phyloP scores from a whole-genome alignment of 1,140 invertebrate species.

The Drosophila parabipectinata region DNA sequence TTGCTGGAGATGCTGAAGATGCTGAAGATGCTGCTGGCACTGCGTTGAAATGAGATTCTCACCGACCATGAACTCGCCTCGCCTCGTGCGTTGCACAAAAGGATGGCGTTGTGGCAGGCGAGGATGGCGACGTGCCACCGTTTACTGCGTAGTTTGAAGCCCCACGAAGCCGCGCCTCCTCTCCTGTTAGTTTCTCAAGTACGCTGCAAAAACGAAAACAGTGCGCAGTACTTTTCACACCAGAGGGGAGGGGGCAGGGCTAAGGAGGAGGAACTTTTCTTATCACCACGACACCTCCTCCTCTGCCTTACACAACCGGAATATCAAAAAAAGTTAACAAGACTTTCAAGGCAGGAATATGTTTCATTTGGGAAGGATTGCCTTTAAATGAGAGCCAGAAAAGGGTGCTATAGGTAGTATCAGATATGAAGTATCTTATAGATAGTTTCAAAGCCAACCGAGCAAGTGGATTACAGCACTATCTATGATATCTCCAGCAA shows the following conservation, averaged over 20 bases:
- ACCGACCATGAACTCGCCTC: constrained; percentile 66
- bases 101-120: constrained; percentile 43
- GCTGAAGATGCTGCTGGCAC: no score
- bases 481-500: no score
- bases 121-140: constrained; percentile 10
- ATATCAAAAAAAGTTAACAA: neutral
- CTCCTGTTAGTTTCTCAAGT: constrained; percentile 66
- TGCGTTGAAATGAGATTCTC: constrained; percentile 22
- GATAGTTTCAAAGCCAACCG: no score
- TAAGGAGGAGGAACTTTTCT: constrained; percentile 16
- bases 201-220: constrained; percentile 59
- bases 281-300: constrained; percentile 28
- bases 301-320: constrained; percentile 40
- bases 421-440: no score
- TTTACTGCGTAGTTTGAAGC: constrained; percentile 70
- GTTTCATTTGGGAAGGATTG: no score
- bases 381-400: no score
- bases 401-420: no score
- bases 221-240: constrained; percentile 64
- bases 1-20: constrained; percentile 20
- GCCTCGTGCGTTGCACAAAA: constrained; percentile 47
- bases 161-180: neutral
- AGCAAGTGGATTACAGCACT: no score
- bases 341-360: no score
- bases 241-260: no score